Percentiles rank a stretch among this genome's conserved stretches.
phyloP scores from a whole-genome alignment of 2,888 invertebrate genomes.

The Emmelina monodactyla region DNA sequence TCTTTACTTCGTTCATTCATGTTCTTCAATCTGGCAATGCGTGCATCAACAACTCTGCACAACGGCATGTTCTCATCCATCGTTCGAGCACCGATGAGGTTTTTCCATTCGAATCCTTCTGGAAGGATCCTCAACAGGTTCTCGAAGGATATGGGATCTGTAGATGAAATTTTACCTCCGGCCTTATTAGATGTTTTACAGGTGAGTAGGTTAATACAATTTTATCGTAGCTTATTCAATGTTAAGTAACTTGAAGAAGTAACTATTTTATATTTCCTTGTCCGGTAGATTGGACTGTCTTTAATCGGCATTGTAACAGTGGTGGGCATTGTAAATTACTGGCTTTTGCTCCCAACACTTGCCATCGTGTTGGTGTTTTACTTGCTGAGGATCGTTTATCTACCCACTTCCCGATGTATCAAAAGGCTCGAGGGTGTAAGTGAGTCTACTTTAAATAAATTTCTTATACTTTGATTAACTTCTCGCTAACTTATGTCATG shows the following conservation, averaged over 20 bases:
- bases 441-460: conserved; percentile 61
- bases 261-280: no score
- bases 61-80: conserved; percentile 85
- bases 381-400: conserved; percentile 76
- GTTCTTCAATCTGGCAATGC: conserved; percentile 74
- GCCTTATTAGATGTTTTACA: conserved; percentile 70
- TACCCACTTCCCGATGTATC: conserved; percentile 81
- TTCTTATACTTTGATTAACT: no score
- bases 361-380: conserved; percentile 78
- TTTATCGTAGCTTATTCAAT: no score
- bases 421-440: conserved; percentile 83
- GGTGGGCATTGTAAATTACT: conserved; percentile 77
- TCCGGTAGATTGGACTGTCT: conserved; percentile 81
- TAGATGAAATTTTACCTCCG: conserved; percentile 70
- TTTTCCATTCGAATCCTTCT: conserved; percentile 88
- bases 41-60: conserved; percentile 80
- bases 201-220: conserved; percentile 26
- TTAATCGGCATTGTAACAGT: conserved; percentile 83
- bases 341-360: conserved; percentile 75
- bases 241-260: no score
- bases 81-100: conserved; percentile 81
- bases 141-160: conserved; percentile 85
- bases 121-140: conserved; percentile 87
- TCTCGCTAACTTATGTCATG: no score
- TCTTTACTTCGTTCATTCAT: conserved; percentile 62